Percentiles rank a stretch among this genome's conserved stretches.
These are phyloP conservation scores for Campoplex nolae DNA, from an alignment of 2,888 invertebrate genomes.

Conservation along the genomic window DNA sequence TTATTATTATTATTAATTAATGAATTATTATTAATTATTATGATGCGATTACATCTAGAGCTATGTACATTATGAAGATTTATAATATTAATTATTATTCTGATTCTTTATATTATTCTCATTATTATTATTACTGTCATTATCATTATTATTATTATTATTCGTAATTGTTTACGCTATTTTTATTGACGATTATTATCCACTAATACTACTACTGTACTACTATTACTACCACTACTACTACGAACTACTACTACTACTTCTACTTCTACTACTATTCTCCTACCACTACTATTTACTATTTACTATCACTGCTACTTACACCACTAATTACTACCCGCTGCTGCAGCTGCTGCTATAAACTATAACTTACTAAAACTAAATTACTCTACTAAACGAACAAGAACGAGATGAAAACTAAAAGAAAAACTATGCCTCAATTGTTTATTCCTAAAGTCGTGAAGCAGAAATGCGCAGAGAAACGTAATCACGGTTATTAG, in stretches of 20 bases:
- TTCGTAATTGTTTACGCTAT: conserved; percentile 49
- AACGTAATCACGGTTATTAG: conserved; percentile 27
- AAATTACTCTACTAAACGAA: conserved; percentile 68
- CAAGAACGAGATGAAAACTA: conserved; percentile 2
- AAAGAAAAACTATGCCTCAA: conserved; percentile 78
- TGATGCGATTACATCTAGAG: conserved; percentile 73
- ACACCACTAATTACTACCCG: conserved; percentile 72
- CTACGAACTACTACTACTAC: conserved; percentile 65
- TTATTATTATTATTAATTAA: conserved; percentile 73
- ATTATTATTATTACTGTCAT: conserved; percentile 72
- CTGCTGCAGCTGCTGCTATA: conserved; percentile 69
- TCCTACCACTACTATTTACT: conserved; percentile 71
- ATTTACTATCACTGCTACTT: conserved; percentile 71
- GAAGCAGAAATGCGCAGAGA: conserved; percentile 39
- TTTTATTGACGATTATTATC: conserved; percentile 72
- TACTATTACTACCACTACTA: conserved; percentile 70
- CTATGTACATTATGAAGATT: conserved; percentile 80
- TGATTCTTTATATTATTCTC: conserved; percentile 74
- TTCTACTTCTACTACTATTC: conserved; percentile 71
- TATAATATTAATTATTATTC: conserved; percentile 79
- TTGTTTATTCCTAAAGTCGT: conserved; percentile 79
- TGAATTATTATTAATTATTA: conserved; percentile 75
- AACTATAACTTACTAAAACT: conserved; percentile 67
- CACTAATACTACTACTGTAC: conserved; percentile 71
- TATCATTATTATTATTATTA: conserved; percentile 70